Evolutionary conservation across 2,888 invertebrate genomes (phyloP), one percentile per base, ranked within the genome.

Genomic region (Xanthia icteritia): DNA sequence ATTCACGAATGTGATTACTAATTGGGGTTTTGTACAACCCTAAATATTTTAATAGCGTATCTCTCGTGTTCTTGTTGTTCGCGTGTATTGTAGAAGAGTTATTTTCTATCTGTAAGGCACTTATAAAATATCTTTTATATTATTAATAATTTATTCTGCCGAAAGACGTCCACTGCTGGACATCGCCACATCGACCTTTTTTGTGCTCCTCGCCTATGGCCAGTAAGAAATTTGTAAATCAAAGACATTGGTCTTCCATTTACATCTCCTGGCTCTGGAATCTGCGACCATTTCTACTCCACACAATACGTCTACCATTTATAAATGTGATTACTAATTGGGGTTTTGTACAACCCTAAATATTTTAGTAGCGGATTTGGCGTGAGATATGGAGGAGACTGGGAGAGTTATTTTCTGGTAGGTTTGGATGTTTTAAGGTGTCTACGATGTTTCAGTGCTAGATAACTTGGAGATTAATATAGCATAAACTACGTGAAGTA

Each of bases 231-330:
- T 2, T 31, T 31, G 31, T 31, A 31, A 31, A 31, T 31, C 1
- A 31, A 31, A 31, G 31, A 31, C 31, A 31, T 31, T 31, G 31
- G 31, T 1, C 2, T 31, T 31, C 31, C 31, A 31, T 31, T 31
- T 17, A 5, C 45, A 45, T 45, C 15, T 45, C 45, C 15, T 45
- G 45, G 15, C 5, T 15, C 45, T 15, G 45, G 45, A 45, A 45
- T 45, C 0, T 45, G 15, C 48, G 17, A 48, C 48, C 17, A 48
- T 48, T 48, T 5, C 17, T 48, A 5, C 45, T 48, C 48, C 48
- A 48, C 17, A 17, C 17, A 63, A 74, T 83, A 85, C 69, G 70
- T 77, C 83, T 70, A 82, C 77, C 70, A 78, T 79, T 75, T 69
- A 85, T 11, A 39, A 60, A 75, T 51, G 66, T 58, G 27, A 67